Evolutionary conservation across 2,113 vertebrate genomes (phyloP), one percentile per base, ranked within the genome.

Genomic region (Paramormyrops kingsleyae): DNA sequence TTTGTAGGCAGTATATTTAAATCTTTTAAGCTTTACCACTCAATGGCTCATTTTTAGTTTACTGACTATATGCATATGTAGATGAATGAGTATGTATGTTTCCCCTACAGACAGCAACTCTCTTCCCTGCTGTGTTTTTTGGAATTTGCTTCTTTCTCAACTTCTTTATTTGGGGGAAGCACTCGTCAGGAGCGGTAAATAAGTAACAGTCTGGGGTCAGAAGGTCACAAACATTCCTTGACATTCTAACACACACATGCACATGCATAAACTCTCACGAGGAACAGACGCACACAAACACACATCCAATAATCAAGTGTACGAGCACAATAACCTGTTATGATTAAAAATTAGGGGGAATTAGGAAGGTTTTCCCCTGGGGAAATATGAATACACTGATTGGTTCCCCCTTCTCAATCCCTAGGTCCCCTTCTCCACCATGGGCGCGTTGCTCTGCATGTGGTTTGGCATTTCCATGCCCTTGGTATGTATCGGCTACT

Each of bases 401-500:
- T 35, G 27, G 27, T 77, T 21, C n/a, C 12, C 87, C 31, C 49
- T 59, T 10, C 19, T 52, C 77, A 21, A 53, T 87, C 91, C 89
- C 5, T 93, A 99, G 99, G 98, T 99, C 10, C 99, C 98, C 21
- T 99, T 99, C 94, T 97, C 98, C 86, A 99, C 98, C 12, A 99
- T 99, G 98, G 94, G 98, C 94, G 98, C 98, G 47, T 95, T 99
- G 91, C 95, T 99, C 5, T 99, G 98, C 91, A 99, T 99, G 99
- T 99, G 99, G 99, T 99, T 99, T 27, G 98, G 99, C 1, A 99
- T 99, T 95, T 99, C 99, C 90, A 95, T 99, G 95, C 99, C 99
- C 1, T 93, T 99, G 27, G 98, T 99, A 90, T 99, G 99, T 95
- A 94, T 99, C 93, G 99, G 99, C 44, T 99, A 99, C 94, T 99